Conservation (phyloP, 2,113 vertebrate genomes). For the Uria lomvia region DNA sequence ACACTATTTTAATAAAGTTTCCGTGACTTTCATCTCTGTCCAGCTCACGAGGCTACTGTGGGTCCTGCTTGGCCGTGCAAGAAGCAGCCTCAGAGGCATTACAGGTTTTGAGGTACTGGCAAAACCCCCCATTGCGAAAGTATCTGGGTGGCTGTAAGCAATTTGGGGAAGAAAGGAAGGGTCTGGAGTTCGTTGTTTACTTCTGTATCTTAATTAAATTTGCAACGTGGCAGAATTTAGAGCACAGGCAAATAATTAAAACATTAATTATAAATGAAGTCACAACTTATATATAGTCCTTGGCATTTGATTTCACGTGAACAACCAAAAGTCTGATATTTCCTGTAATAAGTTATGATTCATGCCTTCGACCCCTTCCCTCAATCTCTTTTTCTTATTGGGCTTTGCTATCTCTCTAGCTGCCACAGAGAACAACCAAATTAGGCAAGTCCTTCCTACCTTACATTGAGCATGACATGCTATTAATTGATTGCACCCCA, state of each 20-base stretch:
- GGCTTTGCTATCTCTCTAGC: not conserved
- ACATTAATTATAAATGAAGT: not conserved
- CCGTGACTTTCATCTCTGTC: not conserved
- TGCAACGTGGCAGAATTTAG: not conserved
- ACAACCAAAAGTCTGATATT: not conserved
- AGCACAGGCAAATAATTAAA: not conserved
- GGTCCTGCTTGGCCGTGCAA: not conserved
- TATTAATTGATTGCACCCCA: not conserved
- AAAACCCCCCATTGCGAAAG: not conserved
- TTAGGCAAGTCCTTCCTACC: not conserved
- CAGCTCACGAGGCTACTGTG: not conserved
- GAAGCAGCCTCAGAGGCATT: not conserved
- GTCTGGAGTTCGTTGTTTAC: not conserved
- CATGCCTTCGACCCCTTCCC: not conserved
- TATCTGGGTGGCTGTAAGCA: fast-evolving
- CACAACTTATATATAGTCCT: not conserved
- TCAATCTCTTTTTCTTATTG: not conserved
- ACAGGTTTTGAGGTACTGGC: not conserved
- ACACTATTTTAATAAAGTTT: not conserved
- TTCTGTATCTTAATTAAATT: not conserved
- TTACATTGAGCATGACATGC: not conserved
- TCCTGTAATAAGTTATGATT: not conserved
- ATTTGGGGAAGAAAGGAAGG: not conserved
- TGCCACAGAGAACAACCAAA: not conserved
- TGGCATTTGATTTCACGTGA: not conserved